A percentile compares a stretch with the other conserved stretches of the same genome.
phyloP scores from a whole-genome alignment of 2,113 vertebrate genomes.

The Bubalus kerabau region DNA sequence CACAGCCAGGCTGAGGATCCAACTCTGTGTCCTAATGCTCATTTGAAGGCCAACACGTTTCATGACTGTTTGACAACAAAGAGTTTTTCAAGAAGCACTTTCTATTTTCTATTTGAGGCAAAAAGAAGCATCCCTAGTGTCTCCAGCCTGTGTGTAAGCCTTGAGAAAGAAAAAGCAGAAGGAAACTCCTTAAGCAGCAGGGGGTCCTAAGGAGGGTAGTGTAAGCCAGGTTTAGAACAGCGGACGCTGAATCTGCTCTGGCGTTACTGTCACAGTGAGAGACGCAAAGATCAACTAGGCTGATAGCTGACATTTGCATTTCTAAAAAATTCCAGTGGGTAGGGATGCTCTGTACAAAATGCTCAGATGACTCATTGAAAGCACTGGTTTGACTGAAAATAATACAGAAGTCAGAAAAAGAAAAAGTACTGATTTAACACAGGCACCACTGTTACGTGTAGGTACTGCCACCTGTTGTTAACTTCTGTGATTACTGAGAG shows the following conservation, averaged over 20 bases:
- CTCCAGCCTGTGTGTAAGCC: neutral
- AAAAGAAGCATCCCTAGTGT: neutral
- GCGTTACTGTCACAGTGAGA: neutral
- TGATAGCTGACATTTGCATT: neutral
- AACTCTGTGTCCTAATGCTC: neutral
- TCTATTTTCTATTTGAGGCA: neutral
- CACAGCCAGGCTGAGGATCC: accelerated
- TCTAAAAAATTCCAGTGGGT: neutral
- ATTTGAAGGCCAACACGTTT: neutral
- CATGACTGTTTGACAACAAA: neutral
- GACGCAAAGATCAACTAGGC: neutral
- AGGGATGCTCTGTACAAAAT: neutral
- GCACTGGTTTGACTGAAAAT: neutral
- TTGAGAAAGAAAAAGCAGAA: neutral
- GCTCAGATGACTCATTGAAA: neutral
- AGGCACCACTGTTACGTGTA: neutral
- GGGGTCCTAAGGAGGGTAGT: neutral
- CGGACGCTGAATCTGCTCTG: neutral
- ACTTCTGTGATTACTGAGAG: neutral
- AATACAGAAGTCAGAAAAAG: neutral
- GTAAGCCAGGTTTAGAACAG: neutral
- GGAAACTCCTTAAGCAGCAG: neutral
- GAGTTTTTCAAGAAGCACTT: neutral
- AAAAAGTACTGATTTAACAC: neutral
- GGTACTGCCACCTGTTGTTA: constrained; percentile 70